Base-by-base conservation (phyloP, 2,888 invertebrate species). In the Acheta domesticus region DNA sequence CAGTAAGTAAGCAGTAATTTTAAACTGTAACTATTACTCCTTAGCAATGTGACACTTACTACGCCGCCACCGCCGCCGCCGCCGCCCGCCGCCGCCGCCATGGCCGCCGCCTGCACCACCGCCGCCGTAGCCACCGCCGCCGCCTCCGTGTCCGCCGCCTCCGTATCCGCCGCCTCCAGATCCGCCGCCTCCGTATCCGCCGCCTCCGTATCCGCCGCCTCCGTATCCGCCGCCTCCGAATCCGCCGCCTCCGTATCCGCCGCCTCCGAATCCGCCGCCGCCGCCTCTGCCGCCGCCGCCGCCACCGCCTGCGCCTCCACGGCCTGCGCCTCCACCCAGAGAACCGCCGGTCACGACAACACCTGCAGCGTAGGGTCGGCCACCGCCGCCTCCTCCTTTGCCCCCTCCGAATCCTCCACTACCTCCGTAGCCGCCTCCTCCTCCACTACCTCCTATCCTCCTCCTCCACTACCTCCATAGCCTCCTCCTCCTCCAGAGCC, bases 331-430 rank as follows among this genome's bases (percentile, higher is more conserved):
- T 2, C 75, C 23, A 16, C 36, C 20, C 8, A 16, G 1, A 11
- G 19, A 16, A 4, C 73, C 8, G 11, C 1, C 5, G 73, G 73
- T n/a, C 23, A 12, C 75, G 75, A 21, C 75, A 5, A 5, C 75
- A 11, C 19, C 19, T 75, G 12, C 75, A 75, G 23, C 23, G 8
- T 36, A 21, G 11, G 75, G 23, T 0, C 12, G 23, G 19, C 73
- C 73, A n/a, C 73, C 73, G 20, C 75, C 75, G 21, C 75, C 75
- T 12, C 75, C 75, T 23, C 23, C 12, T 23, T 19, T 36, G 74
- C 79, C 79, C 20, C 81, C 81, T 23, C 79, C 79, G 73, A 73
- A 73, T 73, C 48, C 75, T n/a, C 19, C 19, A 5, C 75, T 23
- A 21, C 4, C 36, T 3, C 75, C 75, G 20, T 49, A 19, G 75